A percentile compares a stretch with the other conserved stretches of the same genome.
Evolutionary conservation across 2,113 vertebrate genomes (phyloP).

Genomic region (Burhinus oedicnemus): DNA sequence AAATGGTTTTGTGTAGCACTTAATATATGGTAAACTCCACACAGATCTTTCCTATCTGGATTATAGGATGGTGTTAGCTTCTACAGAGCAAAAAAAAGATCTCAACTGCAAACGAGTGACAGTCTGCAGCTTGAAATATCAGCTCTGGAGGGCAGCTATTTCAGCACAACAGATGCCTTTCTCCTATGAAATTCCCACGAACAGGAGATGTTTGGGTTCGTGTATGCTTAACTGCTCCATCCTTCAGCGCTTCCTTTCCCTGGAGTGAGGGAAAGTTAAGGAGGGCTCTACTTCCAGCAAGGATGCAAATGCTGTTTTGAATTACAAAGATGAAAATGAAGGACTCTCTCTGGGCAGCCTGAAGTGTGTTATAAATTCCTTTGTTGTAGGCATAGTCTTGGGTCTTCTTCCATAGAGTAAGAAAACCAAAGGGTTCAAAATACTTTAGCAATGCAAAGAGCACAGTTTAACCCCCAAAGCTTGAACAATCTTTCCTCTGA

Average conservation of each 20-base stretch:
- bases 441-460: not conserved
- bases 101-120: not conserved
- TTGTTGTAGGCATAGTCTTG: conserved; percentile 35
- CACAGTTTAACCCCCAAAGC: not conserved
- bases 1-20: not conserved
- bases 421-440: conserved; percentile 23
- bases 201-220: conserved; percentile 32
- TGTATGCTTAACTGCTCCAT: conserved; percentile 31
- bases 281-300: conserved; percentile 11
- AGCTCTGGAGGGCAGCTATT: conserved; percentile 20
- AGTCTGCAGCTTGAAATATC: conserved; percentile 50
- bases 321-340: conserved; percentile 63
- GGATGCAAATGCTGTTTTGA: conserved; percentile 52
- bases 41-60: not conserved
- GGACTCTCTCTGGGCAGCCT: conserved; percentile 32
- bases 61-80: conserved; percentile 4
- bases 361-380: conserved; percentile 44
- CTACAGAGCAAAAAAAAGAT: not conserved
- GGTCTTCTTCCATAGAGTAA: conserved; percentile 1
- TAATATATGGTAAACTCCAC: not conserved
- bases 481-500: not conserved
- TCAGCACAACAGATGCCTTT: conserved; percentile 66
- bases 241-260: conserved; percentile 59
- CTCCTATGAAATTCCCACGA: conserved; percentile 40
- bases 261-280: conserved; percentile 29